These are phyloP conservation scores for Macquaria australasica DNA, from an alignment of 2,113 vertebrate genomes.

Conservation along the genomic window DNA sequence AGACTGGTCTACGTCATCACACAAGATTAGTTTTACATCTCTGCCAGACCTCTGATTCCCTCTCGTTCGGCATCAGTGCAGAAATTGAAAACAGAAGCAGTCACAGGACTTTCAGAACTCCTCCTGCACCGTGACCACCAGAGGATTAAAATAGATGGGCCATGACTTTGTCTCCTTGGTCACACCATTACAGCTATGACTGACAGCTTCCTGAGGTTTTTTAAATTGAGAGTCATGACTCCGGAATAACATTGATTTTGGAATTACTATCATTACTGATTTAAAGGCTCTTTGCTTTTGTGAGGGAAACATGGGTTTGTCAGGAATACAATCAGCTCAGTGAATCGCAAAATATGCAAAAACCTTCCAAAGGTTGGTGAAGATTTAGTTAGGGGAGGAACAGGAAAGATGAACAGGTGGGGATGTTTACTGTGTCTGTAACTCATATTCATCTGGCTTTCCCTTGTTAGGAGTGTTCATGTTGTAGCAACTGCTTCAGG, in stretches of 20 bases:
- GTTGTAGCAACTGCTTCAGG: slow-evolving; percentile 22
- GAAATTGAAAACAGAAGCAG: slow-evolving; percentile 59
- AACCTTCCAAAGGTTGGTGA: slow-evolving; percentile 6
- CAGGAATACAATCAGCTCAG: neutral
- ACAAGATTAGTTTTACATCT: slow-evolving; percentile 35
- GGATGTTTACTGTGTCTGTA: slow-evolving; percentile 44
- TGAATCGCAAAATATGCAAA: slow-evolving; percentile 2
- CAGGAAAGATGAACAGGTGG: slow-evolving; percentile 42
- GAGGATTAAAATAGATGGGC: slow-evolving; percentile 76
- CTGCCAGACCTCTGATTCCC: slow-evolving; percentile 24
- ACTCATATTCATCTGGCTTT: slow-evolving; percentile 19
- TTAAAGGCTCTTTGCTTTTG: neutral
- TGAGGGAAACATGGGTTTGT: slow-evolving; percentile 2
- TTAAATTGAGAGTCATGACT: slow-evolving; percentile 54
- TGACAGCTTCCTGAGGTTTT: slow-evolving; percentile 70
- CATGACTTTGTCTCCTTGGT: slow-evolving; percentile 68
- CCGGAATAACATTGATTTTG: too few species aligned
- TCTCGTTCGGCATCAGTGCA: slow-evolving; percentile 36
- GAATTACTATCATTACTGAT: neutral
- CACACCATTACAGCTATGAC: slow-evolving; percentile 63
- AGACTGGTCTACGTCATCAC: slow-evolving; percentile 12
- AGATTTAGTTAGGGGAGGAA: slow-evolving; percentile 3
- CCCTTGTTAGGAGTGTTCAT: slow-evolving; percentile 8
- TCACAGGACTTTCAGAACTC: slow-evolving; percentile 48
- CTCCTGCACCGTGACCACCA: slow-evolving; percentile 44